Conservation (phyloP, 2,113 vertebrate species). For the Regulus satrapa region DNA sequence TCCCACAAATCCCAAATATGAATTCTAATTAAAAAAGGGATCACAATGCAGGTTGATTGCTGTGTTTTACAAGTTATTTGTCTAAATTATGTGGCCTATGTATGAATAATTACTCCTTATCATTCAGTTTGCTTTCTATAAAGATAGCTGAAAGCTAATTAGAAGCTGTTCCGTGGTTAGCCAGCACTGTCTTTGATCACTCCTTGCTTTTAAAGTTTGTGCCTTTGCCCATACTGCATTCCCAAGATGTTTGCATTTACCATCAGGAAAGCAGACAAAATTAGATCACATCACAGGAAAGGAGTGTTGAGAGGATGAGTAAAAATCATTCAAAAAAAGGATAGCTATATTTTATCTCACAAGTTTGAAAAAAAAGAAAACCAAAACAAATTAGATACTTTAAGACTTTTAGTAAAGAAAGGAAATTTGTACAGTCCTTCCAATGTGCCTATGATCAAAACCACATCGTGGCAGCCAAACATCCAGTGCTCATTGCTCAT, state of each 20-base stretch:
- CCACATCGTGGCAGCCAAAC: conserved; percentile 18
- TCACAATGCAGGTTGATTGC: neutral
- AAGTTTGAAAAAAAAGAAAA: neutral
- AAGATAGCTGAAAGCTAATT: conserved; percentile 46
- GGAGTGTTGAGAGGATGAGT: neutral
- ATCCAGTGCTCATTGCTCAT: neutral
- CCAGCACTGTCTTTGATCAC: conserved; percentile 36
- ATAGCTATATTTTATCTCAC: neutral
- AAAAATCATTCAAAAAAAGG: neutral
- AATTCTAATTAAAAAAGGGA: conserved; percentile 7
- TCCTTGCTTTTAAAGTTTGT: conserved; percentile 31
- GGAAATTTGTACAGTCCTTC: neutral
- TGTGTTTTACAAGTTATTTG: conserved; percentile 39
- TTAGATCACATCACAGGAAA: neutral
- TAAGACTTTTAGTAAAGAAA: neutral
- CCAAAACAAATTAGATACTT: neutral
- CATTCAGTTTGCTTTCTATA: neutral
- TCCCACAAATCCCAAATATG: neutral
- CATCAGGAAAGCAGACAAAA: neutral
- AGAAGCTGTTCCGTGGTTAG: conserved; percentile 43
- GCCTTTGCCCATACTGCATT: neutral
- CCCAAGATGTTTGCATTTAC: conserved; percentile 45
- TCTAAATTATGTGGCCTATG: conserved; percentile 11
- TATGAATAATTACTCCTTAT: conserved; percentile 43
- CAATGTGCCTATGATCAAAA: conserved; percentile 4